A percentile compares a stretch with the other conserved stretches of the same genome.
Conservation (phyloP, 2,113 vertebrate genomes). For the Ochotona princeps region DNA sequence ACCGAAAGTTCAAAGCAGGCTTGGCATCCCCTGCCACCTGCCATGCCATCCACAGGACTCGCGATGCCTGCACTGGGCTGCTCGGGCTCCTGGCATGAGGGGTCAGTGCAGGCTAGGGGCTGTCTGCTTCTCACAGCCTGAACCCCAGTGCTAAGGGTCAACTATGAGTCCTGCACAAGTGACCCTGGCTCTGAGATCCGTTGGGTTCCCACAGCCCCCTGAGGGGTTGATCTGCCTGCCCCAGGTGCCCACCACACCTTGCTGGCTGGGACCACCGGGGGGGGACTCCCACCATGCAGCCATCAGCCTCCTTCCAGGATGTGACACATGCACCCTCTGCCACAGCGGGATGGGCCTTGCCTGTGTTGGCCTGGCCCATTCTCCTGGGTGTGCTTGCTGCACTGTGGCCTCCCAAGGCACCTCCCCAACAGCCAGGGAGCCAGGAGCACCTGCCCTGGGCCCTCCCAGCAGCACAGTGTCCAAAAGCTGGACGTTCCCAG, state of each 20-base stretch:
- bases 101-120: background rate
- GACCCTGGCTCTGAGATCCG: too few relatives aligned
- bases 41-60: fast-evolving
- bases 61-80: background rate
- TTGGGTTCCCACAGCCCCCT: background rate
- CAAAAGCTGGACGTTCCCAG: background rate
- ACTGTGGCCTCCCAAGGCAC: too few relatives aligned
- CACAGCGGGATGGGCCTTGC: too few relatives aligned
- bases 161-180: fast-evolving
- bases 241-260: background rate
- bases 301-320: background rate
- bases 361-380: background rate
- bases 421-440: background rate
- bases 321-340: background rate
- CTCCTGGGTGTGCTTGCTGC: too few relatives aligned
- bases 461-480: background rate
- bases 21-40: too few relatives aligned
- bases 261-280: too few relatives aligned
- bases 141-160: background rate
- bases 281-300: background rate
- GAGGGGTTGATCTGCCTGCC: too few relatives aligned
- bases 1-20: background rate
- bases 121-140: background rate
- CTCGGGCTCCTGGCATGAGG: background rate
- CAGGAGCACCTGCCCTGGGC: too few relatives aligned